Base-by-base conservation (phyloP, 2,113 vertebrate genomes). In the Echinops telfairi region DNA sequence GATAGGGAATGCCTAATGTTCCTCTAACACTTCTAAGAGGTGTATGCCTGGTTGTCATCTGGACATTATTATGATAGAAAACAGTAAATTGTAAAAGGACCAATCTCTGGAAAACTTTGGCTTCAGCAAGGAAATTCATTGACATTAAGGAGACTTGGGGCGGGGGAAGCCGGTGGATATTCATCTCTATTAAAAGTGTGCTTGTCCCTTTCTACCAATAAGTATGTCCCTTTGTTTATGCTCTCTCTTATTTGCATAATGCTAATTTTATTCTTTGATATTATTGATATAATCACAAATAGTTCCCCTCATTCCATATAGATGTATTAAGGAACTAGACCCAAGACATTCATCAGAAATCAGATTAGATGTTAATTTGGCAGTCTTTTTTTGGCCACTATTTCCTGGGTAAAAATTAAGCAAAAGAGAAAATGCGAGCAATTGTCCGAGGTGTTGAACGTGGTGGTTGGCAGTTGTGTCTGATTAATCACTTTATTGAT, bases 401-500 rank as follows among this genome's bases (percentile, higher is more conserved):
- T 57, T 29, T 60, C 60, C 58, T 88, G 20, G 40, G 22, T 66
- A 80, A 92, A 94, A 86, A 77, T 40, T 47, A 95, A 95, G 43
- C 40, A 83, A 94, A 66, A n/a, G 17, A 89, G 43, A 88, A 80
- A 96, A 88, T 58, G 84, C 40, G 86, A 70, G 29, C 57, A 92
- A 83, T 11, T 91, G 6, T 58, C 84, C 77, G 15, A 91, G 79
- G n/a, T 27, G 15, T 25, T 86, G 12, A 17, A 31, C 89, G 90
- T 90, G 76, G n/a, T 83, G 76, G n/a, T 83, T 90, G 75, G 82
- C 78, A 85, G 58, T 88, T 83, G 29, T 94, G 92, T 60, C 85
- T 88, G 83, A 93, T 77, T 95, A 93, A 94, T 82, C 31, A 31
- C 60, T 81, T 43, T 92, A 70, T 82, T 91, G 89, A 90, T 68